phyloP scores from a whole-genome alignment of 2,113 vertebrate species.

The Lamprotornis superbus region DNA sequence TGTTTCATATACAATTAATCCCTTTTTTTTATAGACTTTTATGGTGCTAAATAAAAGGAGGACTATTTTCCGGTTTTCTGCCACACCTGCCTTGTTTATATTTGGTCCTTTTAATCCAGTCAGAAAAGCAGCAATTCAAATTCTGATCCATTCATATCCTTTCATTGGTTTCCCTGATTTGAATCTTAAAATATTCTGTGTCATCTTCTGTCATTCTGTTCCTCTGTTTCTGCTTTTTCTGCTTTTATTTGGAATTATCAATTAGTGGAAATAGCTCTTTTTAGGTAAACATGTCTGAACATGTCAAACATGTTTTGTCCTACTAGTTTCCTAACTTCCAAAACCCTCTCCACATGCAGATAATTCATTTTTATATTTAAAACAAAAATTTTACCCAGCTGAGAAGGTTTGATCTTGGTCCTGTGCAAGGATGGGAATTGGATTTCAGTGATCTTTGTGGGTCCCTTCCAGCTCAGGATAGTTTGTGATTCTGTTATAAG shows the following conservation, averaged over 20 bases:
- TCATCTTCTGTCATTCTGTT: not conserved
- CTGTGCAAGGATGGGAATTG: not conserved
- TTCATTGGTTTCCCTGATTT: slow-evolving; percentile 38
- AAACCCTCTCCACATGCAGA: not conserved
- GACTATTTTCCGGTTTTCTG: slow-evolving; percentile 92
- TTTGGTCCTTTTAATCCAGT: slow-evolving; percentile 90
- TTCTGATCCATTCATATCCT: slow-evolving; percentile 96
- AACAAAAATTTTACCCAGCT: not conserved
- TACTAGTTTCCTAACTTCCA: not conserved
- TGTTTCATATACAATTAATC: not conserved
- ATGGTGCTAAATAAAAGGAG: slow-evolving; percentile 92
- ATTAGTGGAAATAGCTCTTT: not conserved
- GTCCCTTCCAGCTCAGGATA: not conserved
- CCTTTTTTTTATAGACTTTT: slow-evolving; percentile 81
- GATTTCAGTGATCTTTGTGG: not conserved
- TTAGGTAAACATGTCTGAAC: not conserved
- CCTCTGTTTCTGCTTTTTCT: not conserved
- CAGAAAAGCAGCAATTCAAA: slow-evolving; percentile 88
- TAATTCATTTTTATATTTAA: not conserved
- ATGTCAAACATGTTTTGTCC: not conserved
- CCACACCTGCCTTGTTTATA: slow-evolving; percentile 87
- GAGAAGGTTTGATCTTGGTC: not conserved
- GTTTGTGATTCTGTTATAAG: not conserved
- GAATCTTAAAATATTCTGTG: not conserved
- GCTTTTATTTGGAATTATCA: not conserved